Base-by-base conservation (phyloP, 1,140 invertebrate genomes). In the Eufriesea mexicana region DNA sequence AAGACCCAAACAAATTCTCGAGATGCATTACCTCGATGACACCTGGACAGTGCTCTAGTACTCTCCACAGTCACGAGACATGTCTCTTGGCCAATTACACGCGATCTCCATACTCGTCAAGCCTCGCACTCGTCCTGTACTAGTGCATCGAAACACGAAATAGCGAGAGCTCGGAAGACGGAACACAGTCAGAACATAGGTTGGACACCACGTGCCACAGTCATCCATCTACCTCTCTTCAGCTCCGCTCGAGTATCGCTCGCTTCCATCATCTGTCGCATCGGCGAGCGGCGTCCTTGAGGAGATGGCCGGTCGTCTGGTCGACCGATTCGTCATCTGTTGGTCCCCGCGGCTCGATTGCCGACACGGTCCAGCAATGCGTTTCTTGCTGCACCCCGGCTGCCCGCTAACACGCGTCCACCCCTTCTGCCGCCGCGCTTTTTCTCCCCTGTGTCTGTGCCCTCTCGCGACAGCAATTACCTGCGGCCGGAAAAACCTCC, bases 311-410 rank as follows among this genome's bases (percentile, higher is more conserved):
- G 35, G 5, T 61, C 59, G 25, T 62, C 73, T 68, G 16, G 35
- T 35, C 28, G 75, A 78, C 51, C 82, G 84, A 89, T 86, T 89
- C 84, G 78, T 89, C 84, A 84, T 89, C 68, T 76, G 61, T 74
- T 18, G 45, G 77, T 75, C 74, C n/a, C 14, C 51, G 79, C 68
- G 42, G 70, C 57, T 77, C 82, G 85, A 80, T 84, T 84, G 90
- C 90, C 84, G 90, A 92, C 92, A 92, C 82, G 84, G 78, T 54
- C 16, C 74, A 89, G 90, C 87, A 91, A 92, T 92, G 92, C 86
- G 73, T 88, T 92, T 92, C 91, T 92, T 92, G 79, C 78, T 35
- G 67, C 59, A 35, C 62, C 54, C 57, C 16, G 47, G 54, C 59
- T 23, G 49, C 47, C 28, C 79, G 45, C 59, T 59, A 74, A 74